Percentiles rank a stretch among this genome's conserved stretches.
Conservation (phyloP, 2,888 invertebrate species). For the Lasioglossum villosulum region DNA sequence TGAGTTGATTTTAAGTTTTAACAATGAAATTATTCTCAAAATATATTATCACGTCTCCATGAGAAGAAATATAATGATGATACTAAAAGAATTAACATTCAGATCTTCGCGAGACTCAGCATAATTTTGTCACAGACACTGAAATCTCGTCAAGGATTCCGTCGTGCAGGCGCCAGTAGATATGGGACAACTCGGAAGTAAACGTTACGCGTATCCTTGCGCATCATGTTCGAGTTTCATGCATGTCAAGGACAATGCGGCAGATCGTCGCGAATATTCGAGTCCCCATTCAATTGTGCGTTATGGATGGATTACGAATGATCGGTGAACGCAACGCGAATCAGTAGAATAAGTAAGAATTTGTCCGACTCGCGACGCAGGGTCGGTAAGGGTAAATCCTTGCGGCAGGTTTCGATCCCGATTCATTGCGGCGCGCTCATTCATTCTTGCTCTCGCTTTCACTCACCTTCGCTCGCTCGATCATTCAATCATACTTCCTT, state of each 20-base stretch:
- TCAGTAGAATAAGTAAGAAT: background rate
- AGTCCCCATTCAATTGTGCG: background rate
- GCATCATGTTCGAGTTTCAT: constrained; percentile 39
- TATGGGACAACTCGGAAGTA: constrained; percentile 24
- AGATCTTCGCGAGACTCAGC: background rate
- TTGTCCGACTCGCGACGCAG: background rate
- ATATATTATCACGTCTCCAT: no score
- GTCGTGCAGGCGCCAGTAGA: background rate
- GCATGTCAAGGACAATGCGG: constrained; percentile 44
- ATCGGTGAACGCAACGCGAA: background rate
- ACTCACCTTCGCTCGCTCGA: constrained; percentile 24
- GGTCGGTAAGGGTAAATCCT: background rate
- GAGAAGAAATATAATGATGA: no score
- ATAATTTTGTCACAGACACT: background rate
- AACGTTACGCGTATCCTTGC: constrained; percentile 26
- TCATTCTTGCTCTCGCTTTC: constrained; percentile 5
- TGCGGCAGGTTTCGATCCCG: background rate
- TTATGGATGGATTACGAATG: background rate
- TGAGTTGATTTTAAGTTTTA: no score
- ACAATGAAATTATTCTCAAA: no score
- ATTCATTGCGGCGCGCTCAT: constrained; percentile 5
- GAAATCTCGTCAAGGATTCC: background rate
- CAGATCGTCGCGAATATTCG: constrained; percentile 49
- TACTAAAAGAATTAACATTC: background rate
- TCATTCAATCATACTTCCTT: constrained; percentile 8